phyloP scores from a whole-genome alignment of 2,797 vertebrate species.

The Mionectes olivaceus region DNA sequence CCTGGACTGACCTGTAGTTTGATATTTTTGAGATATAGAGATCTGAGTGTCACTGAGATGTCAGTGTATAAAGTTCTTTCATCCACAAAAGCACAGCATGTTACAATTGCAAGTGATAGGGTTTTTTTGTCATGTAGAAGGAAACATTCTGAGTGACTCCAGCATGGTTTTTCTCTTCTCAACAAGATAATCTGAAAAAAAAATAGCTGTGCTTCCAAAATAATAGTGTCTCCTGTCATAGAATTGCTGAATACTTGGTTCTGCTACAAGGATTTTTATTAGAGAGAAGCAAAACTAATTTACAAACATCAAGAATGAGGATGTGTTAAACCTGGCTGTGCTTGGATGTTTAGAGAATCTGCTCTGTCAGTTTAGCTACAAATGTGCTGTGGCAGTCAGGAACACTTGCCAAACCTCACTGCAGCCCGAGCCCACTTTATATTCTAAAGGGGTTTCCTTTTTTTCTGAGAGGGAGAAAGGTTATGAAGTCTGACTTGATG shows the following conservation, averaged over 20 bases:
- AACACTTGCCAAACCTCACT: conserved; percentile 1
- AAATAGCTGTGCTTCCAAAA: conserved; percentile 51
- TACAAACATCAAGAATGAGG: conserved; percentile 48
- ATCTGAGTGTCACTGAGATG: neutral
- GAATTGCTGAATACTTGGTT: conserved; percentile 54
- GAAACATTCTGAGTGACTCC: neutral
- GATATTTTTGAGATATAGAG: neutral
- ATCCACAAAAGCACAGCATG: neutral
- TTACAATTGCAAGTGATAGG: neutral
- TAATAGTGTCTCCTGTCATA: conserved; percentile 35
- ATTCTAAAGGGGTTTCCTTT: neutral
- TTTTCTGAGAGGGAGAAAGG: neutral
- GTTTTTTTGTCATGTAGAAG: neutral
- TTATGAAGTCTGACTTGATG: neutral
- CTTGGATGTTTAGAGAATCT: conserved; percentile 8
- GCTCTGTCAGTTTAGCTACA: conserved; percentile 28
- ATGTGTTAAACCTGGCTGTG: conserved; percentile 6
- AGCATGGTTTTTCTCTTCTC: conserved; percentile 43
- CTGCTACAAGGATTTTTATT: conserved; percentile 52
- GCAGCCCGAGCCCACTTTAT: neutral
- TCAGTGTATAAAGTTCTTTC: neutral
- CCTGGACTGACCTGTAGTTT: neutral
- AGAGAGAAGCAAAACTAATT: conserved; percentile 54
- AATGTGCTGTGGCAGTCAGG: conserved; percentile 34
- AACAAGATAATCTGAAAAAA: conserved; percentile 58